A percentile compares a stretch with the other conserved stretches of the same genome.
Conservation (phyloP, 2,797 vertebrate species). For the Odontamblyopus lacepedii region DNA sequence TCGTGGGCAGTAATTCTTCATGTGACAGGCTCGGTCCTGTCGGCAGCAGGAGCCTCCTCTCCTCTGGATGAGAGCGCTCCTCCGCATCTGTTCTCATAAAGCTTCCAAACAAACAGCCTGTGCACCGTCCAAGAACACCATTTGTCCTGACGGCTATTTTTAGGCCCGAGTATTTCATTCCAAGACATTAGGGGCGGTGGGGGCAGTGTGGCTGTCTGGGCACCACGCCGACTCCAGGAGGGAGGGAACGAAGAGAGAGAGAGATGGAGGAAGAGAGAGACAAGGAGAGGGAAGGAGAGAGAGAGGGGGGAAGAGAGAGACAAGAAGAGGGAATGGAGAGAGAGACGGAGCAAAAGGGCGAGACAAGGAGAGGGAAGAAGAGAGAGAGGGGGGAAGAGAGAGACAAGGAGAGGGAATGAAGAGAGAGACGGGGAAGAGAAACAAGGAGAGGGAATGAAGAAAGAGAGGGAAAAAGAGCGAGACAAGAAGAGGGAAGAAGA, state of each 20-base stretch:
- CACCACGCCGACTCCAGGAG: constrained; percentile 76
- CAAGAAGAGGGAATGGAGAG: too few relatives aligned
- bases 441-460: too few relatives aligned
- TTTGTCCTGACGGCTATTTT: constrained; percentile 77
- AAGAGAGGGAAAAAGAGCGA: too few relatives aligned
- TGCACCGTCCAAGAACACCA: constrained; percentile 72
- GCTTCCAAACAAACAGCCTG: constrained; percentile 35
- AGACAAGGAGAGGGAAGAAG: too few relatives aligned
- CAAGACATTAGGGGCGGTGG: constrained; percentile 53
- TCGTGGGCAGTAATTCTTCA: background rate
- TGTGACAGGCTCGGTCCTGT: background rate
- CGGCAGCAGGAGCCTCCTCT: background rate
- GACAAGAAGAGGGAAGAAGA: too few relatives aligned
- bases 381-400: too few relatives aligned
- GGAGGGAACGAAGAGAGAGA: constrained; percentile 36
- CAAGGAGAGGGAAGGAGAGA: too few relatives aligned
- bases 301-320: too few relatives aligned
- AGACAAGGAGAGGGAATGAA: too few relatives aligned
- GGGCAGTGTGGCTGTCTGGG: constrained; percentile 68
- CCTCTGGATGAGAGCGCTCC: constrained; percentile 44
- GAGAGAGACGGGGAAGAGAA: too few relatives aligned
- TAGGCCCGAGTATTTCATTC: constrained; percentile 77
- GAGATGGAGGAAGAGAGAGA: constrained; percentile 4
- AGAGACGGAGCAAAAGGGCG: too few relatives aligned
- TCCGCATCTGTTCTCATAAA: constrained; percentile 63